phyloP scores from a whole-genome alignment of 2,797 vertebrate species.

The Tamandua tetradactyla region DNA sequence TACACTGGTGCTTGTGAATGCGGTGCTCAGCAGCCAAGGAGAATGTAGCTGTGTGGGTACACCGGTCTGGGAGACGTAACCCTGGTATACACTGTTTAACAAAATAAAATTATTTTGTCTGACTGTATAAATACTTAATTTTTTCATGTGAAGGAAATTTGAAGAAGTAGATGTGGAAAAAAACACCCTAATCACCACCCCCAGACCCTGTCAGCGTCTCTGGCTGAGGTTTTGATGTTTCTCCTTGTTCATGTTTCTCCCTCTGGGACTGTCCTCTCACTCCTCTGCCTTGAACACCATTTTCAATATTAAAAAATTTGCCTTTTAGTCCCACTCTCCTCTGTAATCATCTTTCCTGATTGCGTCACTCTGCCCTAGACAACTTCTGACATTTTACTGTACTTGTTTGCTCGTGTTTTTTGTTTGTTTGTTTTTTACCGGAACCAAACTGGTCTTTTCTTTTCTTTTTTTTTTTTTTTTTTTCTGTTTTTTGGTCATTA shows the following conservation, averaged over 20 bases:
- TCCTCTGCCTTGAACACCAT: neutral
- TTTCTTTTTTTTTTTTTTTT: too few species aligned
- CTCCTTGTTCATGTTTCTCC: neutral
- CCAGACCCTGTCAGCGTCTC: neutral
- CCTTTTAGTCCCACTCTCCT: neutral
- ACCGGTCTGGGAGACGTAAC: too few species aligned
- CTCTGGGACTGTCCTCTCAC: neutral
- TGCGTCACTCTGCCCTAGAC: too few species aligned
- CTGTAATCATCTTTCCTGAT: neutral
- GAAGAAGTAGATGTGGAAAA: neutral
- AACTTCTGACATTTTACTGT: neutral
- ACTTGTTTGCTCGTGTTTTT: neutral
- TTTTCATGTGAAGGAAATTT: neutral
- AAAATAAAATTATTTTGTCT: neutral
- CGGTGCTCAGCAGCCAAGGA: too few species aligned
- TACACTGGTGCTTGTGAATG: too few species aligned
- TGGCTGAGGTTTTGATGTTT: neutral
- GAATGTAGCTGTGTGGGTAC: too few species aligned
- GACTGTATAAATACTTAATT: neutral
- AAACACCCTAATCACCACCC: rapidly evolving
- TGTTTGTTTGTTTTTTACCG: neutral
- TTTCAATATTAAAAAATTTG: neutral
- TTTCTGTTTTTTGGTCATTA: conserved; percentile 73
- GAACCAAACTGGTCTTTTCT: neutral
- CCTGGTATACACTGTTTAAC: too few species aligned